Evolutionary conservation across 1,140 invertebrate species (phyloP), one percentile per base, ranked within the genome.

Genomic region (Centruroides vittatus): DNA sequence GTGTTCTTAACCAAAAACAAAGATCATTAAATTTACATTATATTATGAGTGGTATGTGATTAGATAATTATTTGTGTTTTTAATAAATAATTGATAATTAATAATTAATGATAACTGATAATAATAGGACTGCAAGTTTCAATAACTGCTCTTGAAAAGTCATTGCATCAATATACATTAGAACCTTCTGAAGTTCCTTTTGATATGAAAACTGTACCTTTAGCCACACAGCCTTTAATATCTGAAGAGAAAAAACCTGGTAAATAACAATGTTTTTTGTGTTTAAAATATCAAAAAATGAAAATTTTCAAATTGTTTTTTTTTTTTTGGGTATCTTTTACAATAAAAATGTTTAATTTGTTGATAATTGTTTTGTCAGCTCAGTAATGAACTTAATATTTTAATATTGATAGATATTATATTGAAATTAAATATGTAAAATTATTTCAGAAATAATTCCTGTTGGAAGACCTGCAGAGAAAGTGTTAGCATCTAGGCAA

Each of bases 191-290:
- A 84, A 34, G 77, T 78, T 34, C 78, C 86, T 6, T 99, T 99
- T 75, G 93, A 99, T 73, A 82, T 98, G 47, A 88, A 85, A 69
- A 78, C 84, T 35, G 88, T 96, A 6, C 91, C 93, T 13, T 78
- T 89, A 5, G 84, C 84, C 4, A 78, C 82, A 6, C 76, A 81
- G 47, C 76, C 80, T 10, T 61, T 77, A 5, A 68, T 69, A 46
- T 65, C 62, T 34, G 71, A 74, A 55, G 74, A 78, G 62, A 70
- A 73, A 55, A 78, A 72, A 66, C 59, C 69, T 53, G 65, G 60
- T 66, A 64, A 57, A 36, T 47, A 41, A 1, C 23, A 23, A 23
- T 23, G 23, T 23, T 23, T 41, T 41, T 6, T 41, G 5, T 41
- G 41, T 41, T 6, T 41, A 41, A 41, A 6, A 41, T 3, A 3